Evolutionary conservation across 2,113 vertebrate species (phyloP).

Genomic region (Macaca mulatta): DNA sequence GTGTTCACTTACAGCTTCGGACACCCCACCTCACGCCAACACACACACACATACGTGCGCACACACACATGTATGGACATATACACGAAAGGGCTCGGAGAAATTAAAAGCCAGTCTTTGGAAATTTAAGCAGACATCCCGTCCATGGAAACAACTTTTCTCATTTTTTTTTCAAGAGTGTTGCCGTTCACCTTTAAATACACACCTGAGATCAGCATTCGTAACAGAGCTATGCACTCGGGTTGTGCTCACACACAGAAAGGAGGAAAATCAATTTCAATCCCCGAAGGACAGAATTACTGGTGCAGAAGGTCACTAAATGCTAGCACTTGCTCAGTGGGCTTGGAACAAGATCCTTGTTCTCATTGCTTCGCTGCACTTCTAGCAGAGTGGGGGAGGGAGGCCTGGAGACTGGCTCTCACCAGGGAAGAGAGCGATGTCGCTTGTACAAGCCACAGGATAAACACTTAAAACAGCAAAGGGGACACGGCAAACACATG

Average conservation of each 20-base stretch:
- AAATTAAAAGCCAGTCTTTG: slow-evolving; percentile 36
- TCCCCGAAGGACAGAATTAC: slow-evolving; percentile 42
- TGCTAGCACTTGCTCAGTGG: slow-evolving; percentile 18
- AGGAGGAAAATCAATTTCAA: slow-evolving; percentile 72
- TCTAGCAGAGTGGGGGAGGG: background rate
- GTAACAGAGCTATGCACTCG: background rate
- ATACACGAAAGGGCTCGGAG: background rate
- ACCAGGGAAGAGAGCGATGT: background rate
- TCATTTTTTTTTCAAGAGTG: slow-evolving; percentile 37
- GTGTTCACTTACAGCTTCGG: background rate
- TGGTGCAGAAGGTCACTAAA: slow-evolving; percentile 73
- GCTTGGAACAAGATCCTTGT: slow-evolving; percentile 42
- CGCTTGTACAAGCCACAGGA: background rate
- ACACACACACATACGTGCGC: too few species aligned
- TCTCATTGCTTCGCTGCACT: fast-evolving
- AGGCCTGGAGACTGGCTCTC: fast-evolving
- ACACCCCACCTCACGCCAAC: background rate
- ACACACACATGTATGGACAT: background rate
- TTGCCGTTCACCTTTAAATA: slow-evolving; percentile 33
- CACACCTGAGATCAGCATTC: slow-evolving; percentile 34
- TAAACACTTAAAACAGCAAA: background rate
- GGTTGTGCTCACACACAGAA: background rate
- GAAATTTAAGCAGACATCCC: background rate
- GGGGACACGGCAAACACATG: background rate
- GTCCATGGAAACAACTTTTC: slow-evolving; percentile 41